Percentiles rank a stretch among this genome's conserved stretches.
Conservation (phyloP, 1,140 invertebrate species). For the Conopomorpha cramerella region DNA sequence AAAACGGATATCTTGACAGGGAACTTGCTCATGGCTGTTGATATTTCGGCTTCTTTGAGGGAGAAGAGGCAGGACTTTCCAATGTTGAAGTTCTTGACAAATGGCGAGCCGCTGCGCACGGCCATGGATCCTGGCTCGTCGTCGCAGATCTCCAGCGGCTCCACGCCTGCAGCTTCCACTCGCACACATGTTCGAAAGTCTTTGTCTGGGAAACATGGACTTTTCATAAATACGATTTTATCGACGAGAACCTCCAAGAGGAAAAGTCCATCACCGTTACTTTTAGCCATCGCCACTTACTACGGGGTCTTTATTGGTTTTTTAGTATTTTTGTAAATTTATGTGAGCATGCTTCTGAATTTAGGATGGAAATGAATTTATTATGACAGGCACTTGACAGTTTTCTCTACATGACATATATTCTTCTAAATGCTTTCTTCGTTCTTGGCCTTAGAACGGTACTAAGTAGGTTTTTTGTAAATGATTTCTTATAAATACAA, state of each 20-base stretch:
- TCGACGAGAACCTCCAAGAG: constrained; percentile 62
- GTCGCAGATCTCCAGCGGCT: constrained; percentile 60
- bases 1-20: constrained; percentile 31
- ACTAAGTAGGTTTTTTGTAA: too few relatives aligned
- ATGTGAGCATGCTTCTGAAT: constrained; percentile 6
- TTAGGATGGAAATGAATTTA: constrained; percentile 3
- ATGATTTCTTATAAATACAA: too few relatives aligned
- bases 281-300: constrained; percentile 39
- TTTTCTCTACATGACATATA: too few relatives aligned
- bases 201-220: constrained; percentile 41
- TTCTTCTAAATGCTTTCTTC: too few relatives aligned
- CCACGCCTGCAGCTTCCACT: constrained; percentile 54
- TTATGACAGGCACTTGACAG: too few relatives aligned
- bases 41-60: constrained; percentile 48
- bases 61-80: constrained; percentile 63
- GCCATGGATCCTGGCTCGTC: constrained; percentile 46
- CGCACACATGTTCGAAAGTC: constrained; percentile 56
- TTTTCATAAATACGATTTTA: constrained; percentile 49
- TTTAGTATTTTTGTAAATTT: constrained; percentile 19
- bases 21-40: constrained; percentile 38
- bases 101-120: constrained; percentile 26
- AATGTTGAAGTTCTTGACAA: constrained; percentile 50
- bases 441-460: too few relatives aligned
- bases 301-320: constrained; percentile 22
- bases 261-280: constrained; percentile 56